A percentile compares a stretch with the other conserved stretches of the same genome.
These are phyloP conservation scores for Coboldia fuscipes DNA, from an alignment of 1,140 invertebrate genomes.

Conservation along the genomic window DNA sequence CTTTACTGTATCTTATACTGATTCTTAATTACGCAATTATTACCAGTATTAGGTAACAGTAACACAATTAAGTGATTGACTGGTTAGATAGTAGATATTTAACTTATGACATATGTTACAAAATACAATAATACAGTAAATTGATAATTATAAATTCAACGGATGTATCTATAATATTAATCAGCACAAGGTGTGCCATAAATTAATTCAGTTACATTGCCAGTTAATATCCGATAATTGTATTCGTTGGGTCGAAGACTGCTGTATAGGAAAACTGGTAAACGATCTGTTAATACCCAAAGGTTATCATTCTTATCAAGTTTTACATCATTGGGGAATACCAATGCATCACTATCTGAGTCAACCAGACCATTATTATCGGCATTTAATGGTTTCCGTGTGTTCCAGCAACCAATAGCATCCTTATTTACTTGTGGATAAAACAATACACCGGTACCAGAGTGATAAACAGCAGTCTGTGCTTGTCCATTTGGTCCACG, in stretches of 20 bases:
- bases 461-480: conserved; percentile 46
- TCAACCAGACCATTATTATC: conserved; percentile 42
- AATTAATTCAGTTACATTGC: conserved; percentile 30
- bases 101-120: too few relatives aligned
- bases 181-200: conserved; percentile 31
- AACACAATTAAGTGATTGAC: too few relatives aligned
- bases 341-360: conserved; percentile 32
- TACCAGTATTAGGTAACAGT: not conserved
- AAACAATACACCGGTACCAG: conserved; percentile 44
- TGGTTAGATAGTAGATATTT: too few relatives aligned
- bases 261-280: conserved; percentile 36
- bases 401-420: conserved; percentile 47
- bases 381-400: conserved; percentile 31
- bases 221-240: conserved; percentile 39
- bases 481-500: conserved; percentile 47
- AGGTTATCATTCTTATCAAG: conserved; percentile 31
- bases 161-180: too few relatives aligned
- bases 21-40: not conserved
- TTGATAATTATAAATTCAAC: too few relatives aligned
- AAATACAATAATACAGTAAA: too few relatives aligned
- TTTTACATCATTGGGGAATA: conserved; percentile 48
- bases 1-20: not conserved
- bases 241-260: conserved; percentile 27
- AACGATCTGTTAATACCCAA: conserved; percentile 42
- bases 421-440: conserved; percentile 44